Evolutionary conservation across 2,113 vertebrate species (phyloP), one percentile per base, ranked within the genome.

Genomic region (Tetrax tetrax): DNA sequence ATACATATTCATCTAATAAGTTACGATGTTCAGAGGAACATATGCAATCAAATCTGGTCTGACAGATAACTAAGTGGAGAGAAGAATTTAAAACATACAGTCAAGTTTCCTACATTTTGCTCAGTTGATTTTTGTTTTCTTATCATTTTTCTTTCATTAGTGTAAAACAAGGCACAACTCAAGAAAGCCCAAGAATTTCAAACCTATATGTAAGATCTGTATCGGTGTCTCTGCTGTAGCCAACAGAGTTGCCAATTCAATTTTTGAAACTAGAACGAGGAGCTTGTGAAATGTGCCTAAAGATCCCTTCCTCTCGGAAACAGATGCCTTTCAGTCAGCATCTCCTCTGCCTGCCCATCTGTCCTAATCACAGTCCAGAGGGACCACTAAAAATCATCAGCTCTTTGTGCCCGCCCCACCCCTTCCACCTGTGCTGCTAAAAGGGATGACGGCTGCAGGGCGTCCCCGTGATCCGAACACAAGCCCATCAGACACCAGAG

Each of bases 301-400:
- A 84, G 47, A 61, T 10, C 24, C 45, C 24, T 43, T 51, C n/a
- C 74, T 83, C 48, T 90, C 50, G 2, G 3, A 74, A 54, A n/a
- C 64, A 89, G 80, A 87, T 78, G 72, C 53, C 20, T 35, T 90
- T 83, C 71, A 92, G 54, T 41, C 88, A 74, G 50, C 75, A 76
- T 41, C 80, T 71, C 60, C 81, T 75, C 79, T 84, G 69, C 69
- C 61, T 82, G 61, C 77, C 83, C 93, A 94, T 89, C 72, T 96
- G 82, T 63, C 78, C 85, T 41, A 83, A 56, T 37, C 78, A 35
- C 1, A 78, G 70, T 82, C 95, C 83, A 72, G 74, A 69, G 86
- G 69, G 96, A 96, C 37, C 61, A 45, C 86, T 94, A 91, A 95
- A 95, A 89, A 71, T 71, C 53, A 87, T 11, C 4, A 3, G 74